These are phyloP conservation scores for Volucella inanis DNA, from an alignment of 2,888 invertebrate species.

Conservation along the genomic window DNA sequence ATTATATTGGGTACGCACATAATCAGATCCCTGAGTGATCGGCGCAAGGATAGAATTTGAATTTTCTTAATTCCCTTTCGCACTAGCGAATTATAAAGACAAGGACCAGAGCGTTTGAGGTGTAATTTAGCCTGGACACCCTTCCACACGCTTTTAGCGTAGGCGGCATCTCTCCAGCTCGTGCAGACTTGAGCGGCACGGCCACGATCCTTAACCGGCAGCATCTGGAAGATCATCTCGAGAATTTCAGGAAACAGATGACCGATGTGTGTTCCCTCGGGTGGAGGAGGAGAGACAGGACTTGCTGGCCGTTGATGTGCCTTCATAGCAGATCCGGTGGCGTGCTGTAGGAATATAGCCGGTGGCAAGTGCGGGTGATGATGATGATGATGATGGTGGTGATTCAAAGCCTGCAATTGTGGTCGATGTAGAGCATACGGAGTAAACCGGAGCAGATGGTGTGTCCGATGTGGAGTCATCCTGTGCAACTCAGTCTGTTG, in stretches of 20 bases:
- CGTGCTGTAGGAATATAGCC: conserved; percentile 67
- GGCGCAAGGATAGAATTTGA: conserved; percentile 93
- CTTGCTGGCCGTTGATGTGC: conserved; percentile 78
- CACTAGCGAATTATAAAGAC: conserved; percentile 93
- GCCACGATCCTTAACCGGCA: conserved; percentile 94
- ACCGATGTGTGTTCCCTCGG: conserved; percentile 90
- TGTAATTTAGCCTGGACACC: conserved; percentile 96
- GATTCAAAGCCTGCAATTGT: conserved; percentile 80
- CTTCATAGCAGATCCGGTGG: conserved; percentile 75
- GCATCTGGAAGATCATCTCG: conserved; percentile 94
- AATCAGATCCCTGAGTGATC: conserved; percentile 93
- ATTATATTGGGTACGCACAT: conserved; percentile 93
- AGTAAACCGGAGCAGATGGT: conserved; percentile 83
- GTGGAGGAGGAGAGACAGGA: conserved; percentile 83
- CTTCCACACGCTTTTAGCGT: conserved; percentile 96
- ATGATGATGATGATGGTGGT: conserved; percentile 79
- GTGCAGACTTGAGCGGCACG: conserved; percentile 95
- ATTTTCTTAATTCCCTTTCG: conserved; percentile 94
- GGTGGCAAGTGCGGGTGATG: conserved; percentile 78
- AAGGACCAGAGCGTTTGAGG: conserved; percentile 91
- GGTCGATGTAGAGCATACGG: conserved; percentile 88
- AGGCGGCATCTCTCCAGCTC: conserved; percentile 95
- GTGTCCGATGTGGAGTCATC: conserved; percentile 81
- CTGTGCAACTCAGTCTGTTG: conserved; percentile 83
- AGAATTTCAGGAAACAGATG: conserved; percentile 96